phyloP scores from a whole-genome alignment of 1,140 invertebrate genomes.

The Holotrichia oblita region DNA sequence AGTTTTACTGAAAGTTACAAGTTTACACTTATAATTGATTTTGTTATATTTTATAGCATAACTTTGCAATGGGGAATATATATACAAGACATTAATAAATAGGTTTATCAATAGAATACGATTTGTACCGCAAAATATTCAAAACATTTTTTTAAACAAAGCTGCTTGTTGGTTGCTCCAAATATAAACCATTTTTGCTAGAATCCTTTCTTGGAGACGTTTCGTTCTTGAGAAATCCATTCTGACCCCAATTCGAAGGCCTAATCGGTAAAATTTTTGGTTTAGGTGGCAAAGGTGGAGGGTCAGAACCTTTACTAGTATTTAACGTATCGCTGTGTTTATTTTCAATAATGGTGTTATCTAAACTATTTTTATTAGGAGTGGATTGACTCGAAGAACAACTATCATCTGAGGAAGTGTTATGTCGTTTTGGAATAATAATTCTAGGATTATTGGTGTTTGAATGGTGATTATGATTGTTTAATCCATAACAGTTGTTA shows the following conservation, averaged over 20 bases:
- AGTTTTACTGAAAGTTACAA: background rate
- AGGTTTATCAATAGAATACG: too few species aligned
- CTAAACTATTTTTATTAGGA: conserved; percentile 51
- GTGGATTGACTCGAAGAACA: conserved; percentile 47
- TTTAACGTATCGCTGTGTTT: background rate
- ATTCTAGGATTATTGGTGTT: too few species aligned
- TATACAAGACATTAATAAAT: too few species aligned
- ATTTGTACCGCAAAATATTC: background rate
- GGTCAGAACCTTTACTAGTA: conserved; percentile 53
- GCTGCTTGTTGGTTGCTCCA: conserved; percentile 71
- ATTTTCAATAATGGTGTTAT: conserved; percentile 54
- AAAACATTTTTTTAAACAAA: conserved; percentile 71
- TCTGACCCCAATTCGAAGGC: conserved; percentile 66
- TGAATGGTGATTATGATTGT: conserved; percentile 44
- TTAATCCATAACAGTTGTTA: conserved; percentile 18
- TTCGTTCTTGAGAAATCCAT: conserved; percentile 52
- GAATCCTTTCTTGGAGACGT: conserved; percentile 41
- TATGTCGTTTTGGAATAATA: conserved; percentile 25
- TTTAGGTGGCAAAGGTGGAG: conserved; percentile 68
- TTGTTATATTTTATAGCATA: background rate
- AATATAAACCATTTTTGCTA: conserved; percentile 62
- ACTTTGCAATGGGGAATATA: too few species aligned
- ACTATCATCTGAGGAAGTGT: conserved; percentile 45
- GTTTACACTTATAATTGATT: background rate
- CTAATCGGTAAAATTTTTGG: conserved; percentile 68